Evolutionary conservation across 2,888 invertebrate species (phyloP), one percentile per base, ranked within the genome.

Genomic region (Andrena chrysosceles): DNA sequence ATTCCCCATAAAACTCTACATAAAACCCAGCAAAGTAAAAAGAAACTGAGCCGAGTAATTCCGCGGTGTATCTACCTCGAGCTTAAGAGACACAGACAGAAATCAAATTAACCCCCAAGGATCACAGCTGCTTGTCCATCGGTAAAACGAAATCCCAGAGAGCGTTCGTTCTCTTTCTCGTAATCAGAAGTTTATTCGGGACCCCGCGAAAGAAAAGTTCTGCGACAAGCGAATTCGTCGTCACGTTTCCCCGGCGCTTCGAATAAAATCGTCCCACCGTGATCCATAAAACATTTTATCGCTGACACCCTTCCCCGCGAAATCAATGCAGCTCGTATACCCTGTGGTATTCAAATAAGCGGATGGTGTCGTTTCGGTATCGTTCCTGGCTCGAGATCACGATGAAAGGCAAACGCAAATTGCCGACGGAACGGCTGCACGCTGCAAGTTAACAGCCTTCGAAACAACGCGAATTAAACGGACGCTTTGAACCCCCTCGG

Each of bases 401-500:
- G 20, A 49, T 2, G 29, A 42, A 54, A 49, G 23, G 29, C 16
- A 33, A 74, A 54, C 29, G 42, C 16, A 33, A 62, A 68, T 67
- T 23, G 7, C 7, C 4, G 42, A 8, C 7, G 26, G 16, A n/a
- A n/a, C 23, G 23, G 26, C 3, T 4, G 23, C 20, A 20, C 16
- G 20, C 5, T 1, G 60, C 42, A 62, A 77, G 74, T 74, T 77
- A 75, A 75, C 52, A 35, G 20, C 48, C 77, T 71, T 71, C 26
- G 42, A 59, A 71, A 59, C 71, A 74, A 62, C 23, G 42, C 42
- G 60, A 77, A 77, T 75, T 74, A 77, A 67, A 62, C 67, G 64
- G 81, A n/a, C 69, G 59, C 33, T 68, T 16, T 66, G 10, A 62
- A 54, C 64, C 68, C 56, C 64, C 49, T 13, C 56, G 26, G 33